Base-by-base conservation (phyloP, 2,113 vertebrate genomes). In the Junco hyemalis region DNA sequence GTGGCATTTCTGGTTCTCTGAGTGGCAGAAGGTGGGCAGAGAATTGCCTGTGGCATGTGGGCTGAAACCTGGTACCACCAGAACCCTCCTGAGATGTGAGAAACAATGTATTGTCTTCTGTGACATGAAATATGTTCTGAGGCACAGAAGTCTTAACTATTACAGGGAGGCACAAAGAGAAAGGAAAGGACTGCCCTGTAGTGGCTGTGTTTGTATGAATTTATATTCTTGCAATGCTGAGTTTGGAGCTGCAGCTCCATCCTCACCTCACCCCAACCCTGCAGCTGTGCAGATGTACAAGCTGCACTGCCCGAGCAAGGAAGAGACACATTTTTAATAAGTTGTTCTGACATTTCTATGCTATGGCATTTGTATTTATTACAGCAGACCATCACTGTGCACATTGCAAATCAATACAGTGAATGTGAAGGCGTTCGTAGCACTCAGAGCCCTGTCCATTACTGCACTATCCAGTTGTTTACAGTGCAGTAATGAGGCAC, bases 401-500 rank as follows among this genome's bases (percentile, higher is more conserved):
- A 95, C 92, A 31, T 50, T 95, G 88, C 94, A 97, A 95, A 97
- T 95, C 96, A 97, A 95, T 96, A 96, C 72, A 73, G 92, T 8
- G 91, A 95, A 94, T 89, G 91, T 72, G 89, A 94, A 96, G 76
- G 87, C 3, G 11, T 63, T 93, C 56, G 0, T 61, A 91, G 94
- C 90, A 79, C 93, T 96, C 93, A 93, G 73, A 96, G 81, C 74
- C 95, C 81, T 96, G 93, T 88, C 94, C 91, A 81, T 93, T 93
- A 70, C 92, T 92, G 90, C 44, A 82, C 81, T 95, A 59, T 60
- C 88, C 92, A 81, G 91, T 93, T 97, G 86, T 95, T 94, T 96
- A 93, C 88, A 96, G 88, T 93, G 81, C 83, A 92, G 91, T 96
- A 96, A 95, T 96, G 95, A 97, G 96, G 93, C 90, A 88, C 94